Evolutionary conservation across 1,140 invertebrate genomes (phyloP), one percentile per base, ranked within the genome.

Genomic region (Procambarus virginalis): DNA sequence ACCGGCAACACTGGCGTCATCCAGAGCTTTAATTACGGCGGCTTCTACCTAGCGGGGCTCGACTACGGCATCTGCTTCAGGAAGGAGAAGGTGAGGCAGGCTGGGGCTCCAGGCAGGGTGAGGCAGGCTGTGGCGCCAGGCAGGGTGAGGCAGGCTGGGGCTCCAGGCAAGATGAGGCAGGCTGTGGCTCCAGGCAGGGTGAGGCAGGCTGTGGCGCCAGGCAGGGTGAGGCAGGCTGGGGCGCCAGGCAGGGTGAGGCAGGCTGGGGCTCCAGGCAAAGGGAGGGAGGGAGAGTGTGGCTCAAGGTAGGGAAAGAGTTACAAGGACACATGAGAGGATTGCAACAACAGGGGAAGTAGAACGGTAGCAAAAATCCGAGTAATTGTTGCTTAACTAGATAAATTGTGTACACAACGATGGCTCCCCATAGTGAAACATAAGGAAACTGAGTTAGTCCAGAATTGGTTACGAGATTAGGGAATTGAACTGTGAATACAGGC

Each of bases 61-160:
- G 97, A 98, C 93, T 98, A 98, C 93, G 96, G 97, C 85, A 96
- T 97, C 80, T 98, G 97, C 93, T 95, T 98, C n/a, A 94, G 97
- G 55, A 96, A 96, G 92, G 97, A 98, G 93, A 88, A 88, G 78
- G 86, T 88, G 64, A 88, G 86, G 20, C 3, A 51, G 12, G n/a
- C 1, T 12, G 20, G 14, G 3, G 2, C 12, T 64, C 60, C 20
- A 64, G 22, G 48, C 34, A 88, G 82, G 78, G 86, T 88, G 64
- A 88, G 86, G 20, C 3, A 51, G 34, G n/a, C 1, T 12, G 20
- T 22, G 3, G 2, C 12, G 12, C 60, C 20, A 64, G 22, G 48
- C 34, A 88, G 82, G 78, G 86, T 88, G 64, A 88, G 86, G 20
- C 3, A 51, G 34, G n/a, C 0, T 10, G 20, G 14, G 3, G 1